Base-by-base conservation (phyloP, 2,113 vertebrate genomes). In the Nothocercus julius region DNA sequence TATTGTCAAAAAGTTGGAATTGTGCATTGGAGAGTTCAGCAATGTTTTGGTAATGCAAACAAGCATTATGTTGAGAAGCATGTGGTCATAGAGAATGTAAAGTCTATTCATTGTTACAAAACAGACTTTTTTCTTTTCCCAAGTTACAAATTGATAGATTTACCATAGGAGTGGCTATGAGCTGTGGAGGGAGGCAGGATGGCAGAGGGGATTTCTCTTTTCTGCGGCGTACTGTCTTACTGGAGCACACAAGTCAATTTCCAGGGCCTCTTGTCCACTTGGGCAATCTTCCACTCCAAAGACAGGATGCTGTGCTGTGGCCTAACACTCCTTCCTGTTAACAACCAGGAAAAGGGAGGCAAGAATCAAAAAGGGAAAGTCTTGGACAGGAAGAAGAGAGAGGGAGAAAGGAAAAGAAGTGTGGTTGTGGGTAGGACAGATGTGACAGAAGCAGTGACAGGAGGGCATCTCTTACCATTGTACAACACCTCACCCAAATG, bases 391-490 rank as follows among this genome's bases (percentile, higher is more conserved):
- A 47, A n/a, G 22, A 36, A 62, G 79, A 82, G 19, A 8, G 25
- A 7, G 27, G 40, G 47, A 10, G 4, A 0, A 9, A 4, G 0
- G 53, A 32, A 9, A 28, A 1, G 1, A 12, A 0, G 3, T 4
- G 3, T 5, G 9, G 42, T 13, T 28, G 62, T 4, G 53, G 32
- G 61, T 27, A 82, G 81, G 21, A 30, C 17, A 64, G 74, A 3
- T 5, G 9, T 61, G 51, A 42, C 38, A 24, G 25, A 84, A 76
- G 38, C 30, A 76, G 49, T 21, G 54, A 36, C 17, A 15, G 56
- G 14, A 61, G 10, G 54, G 62, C 45, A 32, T 73, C 54, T 78
- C 27, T 56, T 14, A 44, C 3, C 64, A 20, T 85, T 49, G 22
- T 68, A 24, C 34, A 27, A 51, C n/a, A 38, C n/a, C 38, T 85